phyloP scores from a whole-genome alignment of 2,888 invertebrate genomes.

The Coleophora flavipennella region DNA sequence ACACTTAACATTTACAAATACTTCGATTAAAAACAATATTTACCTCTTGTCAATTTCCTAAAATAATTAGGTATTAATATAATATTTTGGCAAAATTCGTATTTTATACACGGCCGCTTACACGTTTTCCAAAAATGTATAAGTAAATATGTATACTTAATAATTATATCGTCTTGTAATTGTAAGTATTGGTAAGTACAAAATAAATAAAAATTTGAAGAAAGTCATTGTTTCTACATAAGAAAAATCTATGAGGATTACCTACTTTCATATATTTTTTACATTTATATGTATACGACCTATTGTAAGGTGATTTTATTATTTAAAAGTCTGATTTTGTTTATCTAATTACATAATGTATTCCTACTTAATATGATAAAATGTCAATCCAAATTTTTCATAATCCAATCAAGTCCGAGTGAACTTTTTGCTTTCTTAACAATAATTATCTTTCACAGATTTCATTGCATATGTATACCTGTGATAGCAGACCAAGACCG shows the following conservation, averaged over 20 bases:
- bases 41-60: conserved; percentile 11
- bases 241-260: conserved; percentile 42
- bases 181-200: too few relatives aligned
- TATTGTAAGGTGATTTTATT: conserved; percentile 57
- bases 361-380: conserved; percentile 1
- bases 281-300: conserved; percentile 52
- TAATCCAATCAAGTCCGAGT: too few relatives aligned
- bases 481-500: not conserved
- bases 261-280: conserved; percentile 32
- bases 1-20: conserved; percentile 1
- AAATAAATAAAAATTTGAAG: too few relatives aligned
- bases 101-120: conserved; percentile 41
- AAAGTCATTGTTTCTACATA: conserved; percentile 27
- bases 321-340: conserved; percentile 31
- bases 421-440: too few relatives aligned
- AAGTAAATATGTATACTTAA: conserved; percentile 13
- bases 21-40: conserved; percentile 29
- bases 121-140: conserved; percentile 38
- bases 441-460: too few relatives aligned
- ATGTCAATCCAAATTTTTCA: too few relatives aligned
- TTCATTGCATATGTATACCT: too few relatives aligned
- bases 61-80: too few relatives aligned
- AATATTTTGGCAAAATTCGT: conserved; percentile 50
- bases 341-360: conserved; percentile 51
- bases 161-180: conserved; percentile 24